Evolutionary conservation across 2,797 vertebrate species (phyloP).

Genomic region (Zenarchopterus dispar): DNA sequence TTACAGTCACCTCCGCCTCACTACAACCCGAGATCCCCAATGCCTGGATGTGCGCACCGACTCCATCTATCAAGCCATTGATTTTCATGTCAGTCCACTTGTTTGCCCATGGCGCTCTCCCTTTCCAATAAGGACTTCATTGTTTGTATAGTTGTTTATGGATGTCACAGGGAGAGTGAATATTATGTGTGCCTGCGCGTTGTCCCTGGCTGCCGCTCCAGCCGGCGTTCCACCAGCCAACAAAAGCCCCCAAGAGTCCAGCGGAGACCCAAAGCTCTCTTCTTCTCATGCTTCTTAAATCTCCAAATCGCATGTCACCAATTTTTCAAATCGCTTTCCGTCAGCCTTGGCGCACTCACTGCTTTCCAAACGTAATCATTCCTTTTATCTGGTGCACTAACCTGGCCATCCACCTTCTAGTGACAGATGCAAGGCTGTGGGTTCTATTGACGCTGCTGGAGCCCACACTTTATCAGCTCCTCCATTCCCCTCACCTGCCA

Average conservation of each 20-base stretch:
- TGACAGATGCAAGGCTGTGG: conserved; percentile 72
- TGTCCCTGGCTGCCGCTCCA: conserved; percentile 17
- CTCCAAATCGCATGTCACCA: conserved; percentile 31
- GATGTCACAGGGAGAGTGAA: conserved; percentile 61
- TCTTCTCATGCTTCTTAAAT: conserved; percentile 26
- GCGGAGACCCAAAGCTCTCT: neutral
- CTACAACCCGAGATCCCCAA: conserved; percentile 43
- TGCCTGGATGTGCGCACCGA: conserved; percentile 76
- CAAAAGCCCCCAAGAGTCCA: conserved; percentile 18
- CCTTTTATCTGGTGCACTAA: conserved; percentile 46
- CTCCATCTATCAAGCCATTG: conserved; percentile 79
- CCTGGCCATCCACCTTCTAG: conserved; percentile 52
- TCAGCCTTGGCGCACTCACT: conserved; percentile 35
- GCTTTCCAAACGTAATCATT: conserved; percentile 40
- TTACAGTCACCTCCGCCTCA: conserved; percentile 53
- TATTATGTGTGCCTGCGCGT: conserved; percentile 53
- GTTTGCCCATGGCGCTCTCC: conserved; percentile 64
- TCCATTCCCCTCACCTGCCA: conserved; percentile 68
- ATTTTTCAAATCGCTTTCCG: conserved; percentile 39
- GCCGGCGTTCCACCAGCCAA: conserved; percentile 12
- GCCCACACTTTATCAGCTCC: conserved; percentile 86
- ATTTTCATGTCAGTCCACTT: conserved; percentile 77
- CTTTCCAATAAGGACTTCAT: conserved; percentile 73
- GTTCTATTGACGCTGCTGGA: conserved; percentile 86
- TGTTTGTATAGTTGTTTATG: conserved; percentile 79